Evolutionary conservation across 2,888 invertebrate genomes (phyloP), one percentile per base, ranked within the genome.

Genomic region (Ornithoptera alexandrae): DNA sequence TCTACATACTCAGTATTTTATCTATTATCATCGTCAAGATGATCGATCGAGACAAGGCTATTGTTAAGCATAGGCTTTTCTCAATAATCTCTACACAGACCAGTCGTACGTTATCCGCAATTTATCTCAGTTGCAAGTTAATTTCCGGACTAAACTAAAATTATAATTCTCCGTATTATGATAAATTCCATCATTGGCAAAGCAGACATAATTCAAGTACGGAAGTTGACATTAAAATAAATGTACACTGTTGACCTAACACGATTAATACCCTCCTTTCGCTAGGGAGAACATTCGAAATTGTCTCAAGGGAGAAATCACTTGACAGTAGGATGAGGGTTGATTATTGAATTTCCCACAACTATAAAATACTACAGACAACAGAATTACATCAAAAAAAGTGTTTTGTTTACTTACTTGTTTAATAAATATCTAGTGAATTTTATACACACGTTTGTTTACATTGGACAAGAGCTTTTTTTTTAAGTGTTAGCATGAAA

Each of bases 281-380:
- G 72, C 67, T 46, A 53, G 68, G 59, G 68, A 58, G n/a, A 58
- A 74, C 46, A 70, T 69, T 71, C 69, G 74, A 71, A 70, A 69
- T 65, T 63, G 68, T 74, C 76, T 72, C 73, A 39, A 42, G 77
- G 74, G 77, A 73, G 66, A 71, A 56, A 72, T 72, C 50, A 56
- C 71, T 67, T 66, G 57, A 69, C 67, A 72, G 72, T 71, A 66
- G 69, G 68, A 68, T 72, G 73, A 74, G 71, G 72, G 75, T 71
- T 70, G 68, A 58, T 71, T 72, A 74, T 73, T 74, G 71, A 73
- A 75, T 72, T 73, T 72, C 72, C 70, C 72, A 69, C 74, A 69
- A 72, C 56, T 64, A 73, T 73, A 58, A 58, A 58, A n/a, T 22
- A 24, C 8, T 12, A n/a, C 15, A 57, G 8, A 8, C 2, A 1